phyloP scores from a whole-genome alignment of 2,797 vertebrate genomes.

The Eulemur rubriventer region DNA sequence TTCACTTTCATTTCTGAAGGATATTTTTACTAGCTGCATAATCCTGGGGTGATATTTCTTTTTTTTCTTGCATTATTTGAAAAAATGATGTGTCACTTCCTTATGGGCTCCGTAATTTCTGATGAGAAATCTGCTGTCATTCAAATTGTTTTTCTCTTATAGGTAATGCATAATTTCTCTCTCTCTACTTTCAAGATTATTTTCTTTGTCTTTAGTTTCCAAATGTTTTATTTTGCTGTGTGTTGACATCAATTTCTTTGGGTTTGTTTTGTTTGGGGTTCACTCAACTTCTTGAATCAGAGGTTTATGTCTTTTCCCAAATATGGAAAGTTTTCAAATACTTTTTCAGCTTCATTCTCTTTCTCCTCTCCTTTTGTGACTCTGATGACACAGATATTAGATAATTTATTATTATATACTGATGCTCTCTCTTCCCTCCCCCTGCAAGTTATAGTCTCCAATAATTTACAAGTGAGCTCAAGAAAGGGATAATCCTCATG shows the following conservation, averaged over 20 bases:
- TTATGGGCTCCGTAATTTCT: neutral
- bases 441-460: neutral
- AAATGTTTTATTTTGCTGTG: neutral
- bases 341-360: neutral
- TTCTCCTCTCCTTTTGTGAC: neutral
- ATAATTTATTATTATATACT: neutral
- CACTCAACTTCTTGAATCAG: neutral
- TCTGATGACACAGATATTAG: neutral
- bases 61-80: neutral
- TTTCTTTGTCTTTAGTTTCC: neutral
- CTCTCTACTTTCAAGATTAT: neutral
- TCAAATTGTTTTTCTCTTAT: neutral
- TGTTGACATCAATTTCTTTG: neutral
- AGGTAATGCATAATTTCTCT: neutral
- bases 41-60: neutral
- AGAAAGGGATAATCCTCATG: neutral
- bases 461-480: neutral
- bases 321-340: neutral
- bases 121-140: neutral
- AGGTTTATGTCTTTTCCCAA: neutral
- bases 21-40: neutral
- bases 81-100: neutral
- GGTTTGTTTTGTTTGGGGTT: neutral
- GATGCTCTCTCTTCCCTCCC: neutral
- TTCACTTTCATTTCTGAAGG: neutral